Evolutionary conservation across 1,140 invertebrate species (phyloP).

Genomic region (Aculops lycopersici): DNA sequence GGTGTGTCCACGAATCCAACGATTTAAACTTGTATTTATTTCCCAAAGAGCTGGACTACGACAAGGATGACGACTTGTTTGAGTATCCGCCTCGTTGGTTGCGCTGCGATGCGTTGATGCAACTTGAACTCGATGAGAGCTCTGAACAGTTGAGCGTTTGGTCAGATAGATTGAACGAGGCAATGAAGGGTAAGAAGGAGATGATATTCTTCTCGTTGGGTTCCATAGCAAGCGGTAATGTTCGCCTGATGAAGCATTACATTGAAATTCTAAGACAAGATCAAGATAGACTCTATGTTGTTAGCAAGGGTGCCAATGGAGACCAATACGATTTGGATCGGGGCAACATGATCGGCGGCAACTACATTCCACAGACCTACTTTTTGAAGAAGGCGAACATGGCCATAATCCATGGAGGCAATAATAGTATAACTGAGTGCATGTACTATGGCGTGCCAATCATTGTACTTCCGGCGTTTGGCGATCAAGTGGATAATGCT

Average conservation of each 20-base stretch:
- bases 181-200: too few species aligned
- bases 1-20: neutral
- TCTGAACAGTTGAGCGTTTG: neutral
- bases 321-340: conserved; percentile 7
- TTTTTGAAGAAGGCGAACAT: neutral
- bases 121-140: neutral
- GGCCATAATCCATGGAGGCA: conserved; percentile 1
- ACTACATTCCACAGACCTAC: neutral
- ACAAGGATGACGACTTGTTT: neutral
- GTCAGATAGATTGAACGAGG: neutral
- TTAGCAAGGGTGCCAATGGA: conserved; percentile 2
- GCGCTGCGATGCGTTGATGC: conserved; percentile 6
- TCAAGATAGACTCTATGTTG: conserved; percentile 1
- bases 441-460: conserved; percentile 4
- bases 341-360: neutral
- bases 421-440: conserved; percentile 8
- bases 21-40: conserved; percentile 7
- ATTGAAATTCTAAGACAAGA: neutral
- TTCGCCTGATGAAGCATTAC: conserved; percentile 5
- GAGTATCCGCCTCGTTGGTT: conserved; percentile 2
- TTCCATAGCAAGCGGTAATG: conserved; percentile 10
- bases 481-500: conserved; percentile 8
- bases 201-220: conserved; percentile 8
- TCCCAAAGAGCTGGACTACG: conserved; percentile 7
- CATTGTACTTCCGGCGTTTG: conserved; percentile 7